These are phyloP conservation scores for Diadromus collaris DNA, from an alignment of 2,888 invertebrate genomes.

Conservation along the genomic window DNA sequence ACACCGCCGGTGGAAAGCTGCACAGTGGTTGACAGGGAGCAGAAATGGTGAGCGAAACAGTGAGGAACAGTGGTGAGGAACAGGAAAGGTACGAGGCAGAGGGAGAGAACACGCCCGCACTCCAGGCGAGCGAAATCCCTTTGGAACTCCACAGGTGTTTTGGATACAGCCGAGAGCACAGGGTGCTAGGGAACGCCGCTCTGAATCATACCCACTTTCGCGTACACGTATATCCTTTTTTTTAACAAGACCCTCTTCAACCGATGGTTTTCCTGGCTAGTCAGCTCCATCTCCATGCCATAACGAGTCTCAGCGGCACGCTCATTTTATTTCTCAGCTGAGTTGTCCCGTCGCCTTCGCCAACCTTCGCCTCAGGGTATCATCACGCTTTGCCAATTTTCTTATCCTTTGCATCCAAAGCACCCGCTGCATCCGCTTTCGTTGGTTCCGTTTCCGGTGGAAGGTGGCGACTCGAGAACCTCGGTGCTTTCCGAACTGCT, in stretches of 20 bases:
- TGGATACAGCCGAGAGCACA: conserved; percentile 59
- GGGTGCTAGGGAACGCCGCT: conserved; percentile 31
- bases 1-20: conserved; percentile 1
- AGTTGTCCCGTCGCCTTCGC: not conserved
- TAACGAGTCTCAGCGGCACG: conserved; percentile 3
- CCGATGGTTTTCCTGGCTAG: not conserved
- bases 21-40: not conserved
- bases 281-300: not conserved
- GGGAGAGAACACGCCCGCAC: conserved; percentile 48
- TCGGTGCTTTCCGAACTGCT: no score
- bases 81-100: conserved; percentile 29
- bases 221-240: conserved; percentile 30
- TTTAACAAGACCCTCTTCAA: conserved; percentile 5
- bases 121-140: conserved; percentile 60
- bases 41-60: conserved; percentile 8
- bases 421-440: not conserved
- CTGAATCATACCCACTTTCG: conserved; percentile 33
- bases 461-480: not conserved
- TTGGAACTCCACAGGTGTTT: conserved; percentile 67
- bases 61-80: no score
- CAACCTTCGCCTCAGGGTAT: not conserved
- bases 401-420: conserved; percentile 12
- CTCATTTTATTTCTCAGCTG: not conserved
- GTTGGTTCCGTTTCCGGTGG: not conserved
- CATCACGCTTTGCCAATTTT: conserved; percentile 20